These are phyloP conservation scores for Gopherus flavomarginatus DNA, from an alignment of 2,113 vertebrate genomes.

Conservation along the genomic window DNA sequence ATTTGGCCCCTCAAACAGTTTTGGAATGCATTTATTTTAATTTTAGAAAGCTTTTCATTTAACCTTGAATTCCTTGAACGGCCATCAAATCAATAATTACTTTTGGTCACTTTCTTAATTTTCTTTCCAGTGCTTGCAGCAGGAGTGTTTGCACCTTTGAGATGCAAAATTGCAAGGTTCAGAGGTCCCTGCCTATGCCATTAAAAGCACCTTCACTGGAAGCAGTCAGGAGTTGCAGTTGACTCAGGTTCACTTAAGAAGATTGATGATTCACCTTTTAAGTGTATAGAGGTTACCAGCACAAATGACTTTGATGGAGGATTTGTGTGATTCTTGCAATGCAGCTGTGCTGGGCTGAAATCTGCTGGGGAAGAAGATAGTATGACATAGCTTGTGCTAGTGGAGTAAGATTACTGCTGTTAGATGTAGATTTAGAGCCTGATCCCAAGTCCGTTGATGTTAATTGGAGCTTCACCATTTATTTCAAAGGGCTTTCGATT, in stretches of 20 bases:
- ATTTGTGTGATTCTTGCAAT: background rate
- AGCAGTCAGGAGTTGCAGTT: background rate
- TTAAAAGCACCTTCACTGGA: background rate
- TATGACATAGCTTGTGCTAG: background rate
- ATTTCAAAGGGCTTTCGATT: background rate
- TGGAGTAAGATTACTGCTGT: background rate
- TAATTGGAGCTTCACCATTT: background rate
- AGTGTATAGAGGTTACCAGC: background rate
- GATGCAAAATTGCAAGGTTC: background rate
- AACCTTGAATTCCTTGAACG: background rate
- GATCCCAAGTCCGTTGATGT: background rate
- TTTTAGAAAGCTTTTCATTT: background rate
- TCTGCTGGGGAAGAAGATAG: background rate
- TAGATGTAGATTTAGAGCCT: background rate
- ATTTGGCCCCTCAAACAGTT: background rate
- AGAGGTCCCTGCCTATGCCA: background rate
- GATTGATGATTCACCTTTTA: background rate
- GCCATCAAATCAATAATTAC: background rate
- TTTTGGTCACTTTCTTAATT: constrained; percentile 17
- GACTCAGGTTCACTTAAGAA: background rate
- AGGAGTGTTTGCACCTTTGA: background rate
- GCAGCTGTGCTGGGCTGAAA: background rate
- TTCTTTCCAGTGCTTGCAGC: background rate
- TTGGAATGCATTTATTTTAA: background rate
- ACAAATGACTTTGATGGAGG: background rate